These are phyloP conservation scores for Drosophila nikananu DNA, from an alignment of 1,140 invertebrate species.

Conservation along the genomic window DNA sequence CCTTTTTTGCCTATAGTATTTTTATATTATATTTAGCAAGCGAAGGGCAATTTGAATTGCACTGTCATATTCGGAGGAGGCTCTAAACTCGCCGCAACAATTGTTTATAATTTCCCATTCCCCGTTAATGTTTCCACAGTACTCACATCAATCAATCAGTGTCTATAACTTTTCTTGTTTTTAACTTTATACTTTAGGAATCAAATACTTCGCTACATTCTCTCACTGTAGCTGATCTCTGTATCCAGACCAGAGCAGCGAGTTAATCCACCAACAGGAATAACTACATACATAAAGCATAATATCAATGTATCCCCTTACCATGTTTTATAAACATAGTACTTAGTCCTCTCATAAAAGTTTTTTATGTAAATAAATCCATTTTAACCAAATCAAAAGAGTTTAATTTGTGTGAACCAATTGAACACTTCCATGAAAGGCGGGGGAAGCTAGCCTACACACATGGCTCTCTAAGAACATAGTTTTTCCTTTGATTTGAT, in stretches of 20 bases:
- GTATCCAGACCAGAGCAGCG: constrained; percentile 32
- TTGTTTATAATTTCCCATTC: constrained; percentile 14
- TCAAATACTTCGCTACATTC: constrained; percentile 70
- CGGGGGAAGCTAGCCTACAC: too few relatives aligned
- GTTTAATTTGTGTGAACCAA: neutral
- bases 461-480: too few relatives aligned
- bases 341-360: constrained; percentile 43
- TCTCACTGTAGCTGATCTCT: constrained; percentile 53
- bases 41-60: constrained; percentile 7
- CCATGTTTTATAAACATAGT: constrained; percentile 67
- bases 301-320: constrained; percentile 48
- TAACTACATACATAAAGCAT: constrained; percentile 30
- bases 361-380: constrained; percentile 70
- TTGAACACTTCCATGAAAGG: too few relatives aligned
- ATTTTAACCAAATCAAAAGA: constrained; percentile 40
- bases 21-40: constrained; percentile 29
- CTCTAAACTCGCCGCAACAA: neutral
- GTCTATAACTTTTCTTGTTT: constrained; percentile 37
- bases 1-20: constrained; percentile 16
- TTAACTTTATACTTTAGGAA: constrained; percentile 19
- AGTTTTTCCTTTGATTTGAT: too few relatives aligned
- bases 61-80: neutral
- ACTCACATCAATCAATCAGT: neutral
- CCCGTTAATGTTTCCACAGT: neutral
- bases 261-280: constrained; percentile 54